These are phyloP conservation scores for Ramphastos sulfuratus DNA, from an alignment of 2,113 vertebrate species.

Conservation along the genomic window DNA sequence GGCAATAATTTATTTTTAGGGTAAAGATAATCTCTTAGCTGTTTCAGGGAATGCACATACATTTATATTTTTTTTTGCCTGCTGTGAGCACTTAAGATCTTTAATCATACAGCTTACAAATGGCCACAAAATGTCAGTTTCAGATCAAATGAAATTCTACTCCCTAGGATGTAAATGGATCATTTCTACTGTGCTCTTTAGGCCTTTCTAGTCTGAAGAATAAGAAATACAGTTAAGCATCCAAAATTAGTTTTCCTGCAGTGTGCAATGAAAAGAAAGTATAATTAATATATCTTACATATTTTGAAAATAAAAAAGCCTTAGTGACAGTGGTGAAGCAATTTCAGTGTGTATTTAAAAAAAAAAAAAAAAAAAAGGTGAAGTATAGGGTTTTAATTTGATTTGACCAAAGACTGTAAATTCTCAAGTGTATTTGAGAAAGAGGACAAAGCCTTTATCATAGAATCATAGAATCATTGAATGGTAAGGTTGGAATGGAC, in stretches of 20 bases:
- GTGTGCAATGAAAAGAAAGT: background rate
- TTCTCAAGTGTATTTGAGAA: background rate
- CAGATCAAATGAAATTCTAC: background rate
- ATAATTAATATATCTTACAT: background rate
- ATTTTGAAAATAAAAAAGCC: background rate
- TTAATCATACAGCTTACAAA: background rate
- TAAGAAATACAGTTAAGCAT: background rate
- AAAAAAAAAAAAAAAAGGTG: too few species aligned
- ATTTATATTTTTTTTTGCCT: background rate
- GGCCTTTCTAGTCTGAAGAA: conserved; percentile 7
- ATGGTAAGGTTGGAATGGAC: too few species aligned
- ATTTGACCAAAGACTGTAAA: background rate
- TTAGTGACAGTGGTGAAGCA: background rate
- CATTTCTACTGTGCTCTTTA: background rate
- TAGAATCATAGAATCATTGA: too few species aligned
- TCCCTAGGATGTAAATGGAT: background rate
- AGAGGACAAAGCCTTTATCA: background rate
- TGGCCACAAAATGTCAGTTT: conserved; percentile 55
- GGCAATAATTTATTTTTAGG: background rate
- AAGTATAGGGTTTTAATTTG: background rate
- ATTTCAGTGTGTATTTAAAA: background rate
- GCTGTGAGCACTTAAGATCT: background rate
- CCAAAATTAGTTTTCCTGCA: conserved; percentile 6
- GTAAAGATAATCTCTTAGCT: background rate
- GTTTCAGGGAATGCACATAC: background rate